Conservation (phyloP, 2,888 invertebrate species). For the Scaptomyza flava region DNA sequence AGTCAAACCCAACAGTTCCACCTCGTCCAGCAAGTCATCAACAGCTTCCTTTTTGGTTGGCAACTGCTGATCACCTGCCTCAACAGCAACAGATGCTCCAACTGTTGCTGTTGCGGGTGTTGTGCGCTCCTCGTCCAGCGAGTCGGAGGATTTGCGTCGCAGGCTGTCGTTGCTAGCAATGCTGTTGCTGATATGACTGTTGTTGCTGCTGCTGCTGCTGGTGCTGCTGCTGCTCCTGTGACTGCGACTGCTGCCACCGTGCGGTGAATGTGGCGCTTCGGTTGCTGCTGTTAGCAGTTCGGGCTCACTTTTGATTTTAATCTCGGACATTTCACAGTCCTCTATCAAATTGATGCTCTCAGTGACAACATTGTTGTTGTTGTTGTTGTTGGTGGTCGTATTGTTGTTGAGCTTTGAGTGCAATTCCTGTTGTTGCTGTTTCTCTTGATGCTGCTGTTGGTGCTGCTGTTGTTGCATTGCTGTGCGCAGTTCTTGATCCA, state of each 20-base stretch:
- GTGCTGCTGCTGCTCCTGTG: constrained; percentile 61
- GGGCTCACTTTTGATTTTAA: constrained; percentile 83
- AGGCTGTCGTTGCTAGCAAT: constrained; percentile 63
- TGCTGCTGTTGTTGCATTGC: constrained; percentile 84
- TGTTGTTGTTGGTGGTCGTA: constrained; percentile 67
- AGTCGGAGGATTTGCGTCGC: constrained; percentile 78
- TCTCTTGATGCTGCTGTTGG: constrained; percentile 81
- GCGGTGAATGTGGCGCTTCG: constrained; percentile 84
- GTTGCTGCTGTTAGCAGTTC: constrained; percentile 68
- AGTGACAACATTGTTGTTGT: constrained; percentile 41
- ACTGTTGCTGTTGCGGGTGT: constrained; percentile 31
- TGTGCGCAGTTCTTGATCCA: constrained; percentile 88
- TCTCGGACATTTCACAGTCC: constrained; percentile 73
- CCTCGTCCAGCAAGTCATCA: constrained; percentile 83
- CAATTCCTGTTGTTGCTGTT: constrained; percentile 80
- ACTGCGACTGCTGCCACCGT: constrained; percentile 73
- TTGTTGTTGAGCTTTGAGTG: constrained; percentile 67
- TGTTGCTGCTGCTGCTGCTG: constrained; percentile 50
- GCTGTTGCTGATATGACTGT: constrained; percentile 56
- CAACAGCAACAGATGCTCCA: constrained; percentile 20
- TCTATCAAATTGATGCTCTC: constrained; percentile 84
- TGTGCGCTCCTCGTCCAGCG: constrained; percentile 60
- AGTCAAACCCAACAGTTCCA: constrained; percentile 81
- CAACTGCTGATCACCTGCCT: constrained; percentile 47
- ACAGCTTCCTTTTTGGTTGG: constrained; percentile 82